Evolutionary conservation across 2,888 invertebrate species (phyloP).

Genomic region (Heliconius erato): DNA sequence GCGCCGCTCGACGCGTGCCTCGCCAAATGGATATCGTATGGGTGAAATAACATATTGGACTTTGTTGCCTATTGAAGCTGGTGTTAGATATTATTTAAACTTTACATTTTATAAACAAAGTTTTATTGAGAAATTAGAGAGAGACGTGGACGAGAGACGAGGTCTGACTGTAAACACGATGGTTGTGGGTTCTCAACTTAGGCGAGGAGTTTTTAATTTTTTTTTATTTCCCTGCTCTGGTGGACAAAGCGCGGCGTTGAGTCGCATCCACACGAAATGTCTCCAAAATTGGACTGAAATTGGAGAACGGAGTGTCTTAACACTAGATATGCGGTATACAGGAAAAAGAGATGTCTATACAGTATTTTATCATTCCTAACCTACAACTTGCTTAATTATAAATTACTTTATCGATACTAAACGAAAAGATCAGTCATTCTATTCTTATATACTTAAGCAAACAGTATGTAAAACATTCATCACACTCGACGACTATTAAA

Average conservation of each 20-base stretch:
- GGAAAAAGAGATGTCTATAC: no score
- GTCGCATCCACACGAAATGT: background rate
- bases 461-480: background rate
- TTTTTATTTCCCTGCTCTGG: background rate
- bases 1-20: conserved; percentile 58
- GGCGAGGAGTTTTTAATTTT: no score
- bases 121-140: background rate
- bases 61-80: conserved; percentile 6
- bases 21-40: conserved; percentile 29
- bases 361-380: background rate
- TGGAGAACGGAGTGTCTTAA: background rate
- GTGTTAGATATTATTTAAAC: background rate
- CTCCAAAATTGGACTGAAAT: background rate
- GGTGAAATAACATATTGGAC: conserved; percentile 29
- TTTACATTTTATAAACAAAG: background rate
- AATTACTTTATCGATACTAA: background rate
- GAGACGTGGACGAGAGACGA: no score
- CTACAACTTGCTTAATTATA: background rate
- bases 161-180: no score
- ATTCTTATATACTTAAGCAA: background rate
- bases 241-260: background rate
- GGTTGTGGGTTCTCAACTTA: no score
- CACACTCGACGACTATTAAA: conserved; percentile 8
- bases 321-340: background rate
- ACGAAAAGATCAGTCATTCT: background rate